phyloP scores from a whole-genome alignment of 1,140 invertebrate species.

The Procambarus clarkii region DNA sequence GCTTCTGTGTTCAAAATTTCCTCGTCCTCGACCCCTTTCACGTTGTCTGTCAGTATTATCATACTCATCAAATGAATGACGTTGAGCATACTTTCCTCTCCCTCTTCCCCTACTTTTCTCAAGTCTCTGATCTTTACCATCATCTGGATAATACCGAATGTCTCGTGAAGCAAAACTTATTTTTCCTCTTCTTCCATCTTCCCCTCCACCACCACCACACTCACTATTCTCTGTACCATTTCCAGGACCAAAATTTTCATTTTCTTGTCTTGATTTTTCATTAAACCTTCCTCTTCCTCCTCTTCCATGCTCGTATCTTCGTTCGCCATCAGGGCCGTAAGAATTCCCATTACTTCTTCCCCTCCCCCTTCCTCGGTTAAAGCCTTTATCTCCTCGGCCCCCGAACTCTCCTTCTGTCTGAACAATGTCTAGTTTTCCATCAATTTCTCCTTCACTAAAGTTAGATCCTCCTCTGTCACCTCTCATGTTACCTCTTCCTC shows the following conservation, averaged over 20 bases:
- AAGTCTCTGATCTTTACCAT: neutral
- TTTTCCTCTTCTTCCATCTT: constrained; percentile 45
- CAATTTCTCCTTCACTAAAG: neutral
- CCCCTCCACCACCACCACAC: constrained; percentile 25
- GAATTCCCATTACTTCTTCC: neutral
- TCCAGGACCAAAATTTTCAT: neutral
- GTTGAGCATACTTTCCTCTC: constrained; percentile 9
- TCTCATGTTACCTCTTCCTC: constrained; percentile 15
- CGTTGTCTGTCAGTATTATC: constrained; percentile 14
- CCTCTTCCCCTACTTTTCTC: constrained; percentile 28
- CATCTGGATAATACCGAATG: constrained; percentile 58
- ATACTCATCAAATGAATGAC: constrained; percentile 2
- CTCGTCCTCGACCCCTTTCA: constrained; percentile 21
- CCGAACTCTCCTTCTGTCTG: neutral
- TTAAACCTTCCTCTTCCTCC: constrained; percentile 34
- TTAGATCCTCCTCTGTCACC: constrained; percentile 1
- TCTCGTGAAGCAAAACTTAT: constrained; percentile 45
- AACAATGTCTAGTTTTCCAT: neutral
- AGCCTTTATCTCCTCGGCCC: neutral
- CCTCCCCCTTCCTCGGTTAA: constrained; percentile 10
- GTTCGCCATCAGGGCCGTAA: constrained; percentile 10
- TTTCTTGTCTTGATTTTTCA: constrained; percentile 33
- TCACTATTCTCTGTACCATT: neutral
- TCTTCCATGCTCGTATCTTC: constrained; percentile 24
- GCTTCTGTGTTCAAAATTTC: constrained; percentile 22